These are phyloP conservation scores for Stercorarius parasiticus DNA, from an alignment of 2,113 vertebrate genomes.

Conservation along the genomic window DNA sequence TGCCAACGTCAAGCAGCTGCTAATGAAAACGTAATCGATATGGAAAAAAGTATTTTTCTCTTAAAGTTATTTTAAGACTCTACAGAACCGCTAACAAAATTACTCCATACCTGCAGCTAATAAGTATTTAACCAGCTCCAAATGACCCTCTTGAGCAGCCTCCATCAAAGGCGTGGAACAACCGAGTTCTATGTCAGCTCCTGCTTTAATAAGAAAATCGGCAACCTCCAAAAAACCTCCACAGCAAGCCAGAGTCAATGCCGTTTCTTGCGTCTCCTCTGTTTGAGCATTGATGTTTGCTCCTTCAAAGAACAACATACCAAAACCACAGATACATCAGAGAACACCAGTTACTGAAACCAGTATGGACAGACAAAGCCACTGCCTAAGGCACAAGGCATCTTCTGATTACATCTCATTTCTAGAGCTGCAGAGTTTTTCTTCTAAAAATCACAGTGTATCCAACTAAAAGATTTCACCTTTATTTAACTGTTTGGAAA, in stretches of 20 bases:
- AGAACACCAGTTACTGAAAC: neutral
- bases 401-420: neutral
- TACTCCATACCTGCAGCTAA: slow-evolving; percentile 87
- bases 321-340: neutral
- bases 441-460: neutral
- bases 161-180: slow-evolving; percentile 99
- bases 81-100: neutral
- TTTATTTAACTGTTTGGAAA: neutral
- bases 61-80: neutral
- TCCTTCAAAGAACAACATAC: slow-evolving; percentile 72
- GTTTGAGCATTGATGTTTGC: slow-evolving; percentile 99
- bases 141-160: slow-evolving; percentile 96
- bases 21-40: neutral
- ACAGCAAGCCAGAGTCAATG: slow-evolving; percentile 95
- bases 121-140: slow-evolving; percentile 97
- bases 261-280: slow-evolving; percentile 98
- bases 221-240: slow-evolving; percentile 98
- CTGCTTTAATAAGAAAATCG: slow-evolving; percentile 97
- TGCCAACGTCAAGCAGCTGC: neutral
- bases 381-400: neutral
- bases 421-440: neutral
- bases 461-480: neutral
- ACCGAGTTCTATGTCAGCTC: slow-evolving; percentile 95
- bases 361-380: neutral
- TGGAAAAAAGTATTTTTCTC: rapidly evolving